phyloP scores from a whole-genome alignment of 2,888 invertebrate genomes.

The Thymelicus lineola region DNA sequence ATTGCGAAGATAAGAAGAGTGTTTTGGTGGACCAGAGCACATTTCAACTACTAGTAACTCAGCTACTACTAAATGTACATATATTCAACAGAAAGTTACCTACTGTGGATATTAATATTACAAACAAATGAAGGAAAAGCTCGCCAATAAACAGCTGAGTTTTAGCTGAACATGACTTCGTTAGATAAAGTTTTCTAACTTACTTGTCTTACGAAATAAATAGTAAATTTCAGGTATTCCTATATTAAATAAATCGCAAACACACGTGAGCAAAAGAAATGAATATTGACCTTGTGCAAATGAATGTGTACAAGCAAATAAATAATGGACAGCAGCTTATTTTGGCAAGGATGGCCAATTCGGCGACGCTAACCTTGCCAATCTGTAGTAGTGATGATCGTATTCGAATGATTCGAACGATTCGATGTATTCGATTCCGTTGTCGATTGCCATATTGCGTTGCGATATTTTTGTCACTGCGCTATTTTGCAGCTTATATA shows the following conservation, averaged over 20 bases:
- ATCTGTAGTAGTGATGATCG: slow-evolving; percentile 40
- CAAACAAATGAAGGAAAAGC: too few relatives aligned
- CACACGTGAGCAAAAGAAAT: slow-evolving; percentile 10
- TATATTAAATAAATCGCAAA: slow-evolving; percentile 3
- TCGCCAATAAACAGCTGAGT: too few relatives aligned
- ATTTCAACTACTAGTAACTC: too few relatives aligned
- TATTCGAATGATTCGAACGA: slow-evolving; percentile 10
- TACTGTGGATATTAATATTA: too few relatives aligned
- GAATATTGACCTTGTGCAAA: slow-evolving; percentile 37
- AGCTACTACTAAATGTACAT: too few relatives aligned
- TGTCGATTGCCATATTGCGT: not conserved
- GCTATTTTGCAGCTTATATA: too few relatives aligned
- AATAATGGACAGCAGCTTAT: slow-evolving; percentile 53
- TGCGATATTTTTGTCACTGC: not conserved
- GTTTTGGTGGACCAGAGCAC: too few relatives aligned
- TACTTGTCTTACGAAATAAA: too few relatives aligned
- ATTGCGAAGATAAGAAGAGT: too few relatives aligned
- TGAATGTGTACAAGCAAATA: slow-evolving; percentile 46
- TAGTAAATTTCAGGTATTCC: not conserved
- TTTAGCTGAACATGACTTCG: too few relatives aligned
- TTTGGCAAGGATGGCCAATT: slow-evolving; percentile 68
- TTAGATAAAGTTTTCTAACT: too few relatives aligned
- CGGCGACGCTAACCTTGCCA: slow-evolving; percentile 59
- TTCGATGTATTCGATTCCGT: slow-evolving; percentile 5
- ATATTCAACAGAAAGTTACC: too few relatives aligned